These are phyloP conservation scores for Hydrophis major DNA, from an alignment of 2,797 vertebrate genomes.

Conservation along the genomic window DNA sequence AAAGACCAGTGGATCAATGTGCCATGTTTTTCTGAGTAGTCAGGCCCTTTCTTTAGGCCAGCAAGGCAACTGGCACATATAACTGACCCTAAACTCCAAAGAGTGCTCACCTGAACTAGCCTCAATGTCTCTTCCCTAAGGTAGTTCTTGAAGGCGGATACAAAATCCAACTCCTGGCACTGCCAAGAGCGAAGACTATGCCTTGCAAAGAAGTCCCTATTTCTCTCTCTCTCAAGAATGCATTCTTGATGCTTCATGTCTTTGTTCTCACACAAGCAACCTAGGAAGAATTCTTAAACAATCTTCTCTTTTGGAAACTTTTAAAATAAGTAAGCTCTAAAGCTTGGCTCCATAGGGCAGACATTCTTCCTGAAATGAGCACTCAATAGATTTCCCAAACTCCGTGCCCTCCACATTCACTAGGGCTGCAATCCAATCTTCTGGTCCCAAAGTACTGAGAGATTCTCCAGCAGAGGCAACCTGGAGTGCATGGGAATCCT, in stretches of 20 bases:
- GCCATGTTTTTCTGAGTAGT: background rate
- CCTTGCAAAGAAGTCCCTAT: background rate
- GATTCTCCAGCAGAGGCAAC: background rate
- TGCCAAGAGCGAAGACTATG: background rate
- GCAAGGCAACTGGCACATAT: background rate
- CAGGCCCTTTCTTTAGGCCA: background rate
- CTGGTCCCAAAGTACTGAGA: background rate
- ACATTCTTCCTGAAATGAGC: background rate
- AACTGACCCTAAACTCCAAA: background rate
- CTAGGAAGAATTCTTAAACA: background rate
- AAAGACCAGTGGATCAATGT: background rate
- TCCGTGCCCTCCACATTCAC: background rate
- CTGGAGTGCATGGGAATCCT: background rate
- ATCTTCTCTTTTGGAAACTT: background rate
- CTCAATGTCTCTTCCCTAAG: background rate
- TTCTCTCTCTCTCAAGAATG: background rate
- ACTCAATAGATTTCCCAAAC: background rate
- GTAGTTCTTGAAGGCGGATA: background rate
- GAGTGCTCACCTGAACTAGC: background rate
- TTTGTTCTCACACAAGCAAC: background rate
- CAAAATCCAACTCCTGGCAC: background rate
- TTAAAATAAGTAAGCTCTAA: background rate
- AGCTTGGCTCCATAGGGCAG: background rate
- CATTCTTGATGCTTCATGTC: background rate
- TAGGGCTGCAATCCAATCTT: background rate